phyloP scores from a whole-genome alignment of 2,888 invertebrate genomes.

The Pelosia muscerda region DNA sequence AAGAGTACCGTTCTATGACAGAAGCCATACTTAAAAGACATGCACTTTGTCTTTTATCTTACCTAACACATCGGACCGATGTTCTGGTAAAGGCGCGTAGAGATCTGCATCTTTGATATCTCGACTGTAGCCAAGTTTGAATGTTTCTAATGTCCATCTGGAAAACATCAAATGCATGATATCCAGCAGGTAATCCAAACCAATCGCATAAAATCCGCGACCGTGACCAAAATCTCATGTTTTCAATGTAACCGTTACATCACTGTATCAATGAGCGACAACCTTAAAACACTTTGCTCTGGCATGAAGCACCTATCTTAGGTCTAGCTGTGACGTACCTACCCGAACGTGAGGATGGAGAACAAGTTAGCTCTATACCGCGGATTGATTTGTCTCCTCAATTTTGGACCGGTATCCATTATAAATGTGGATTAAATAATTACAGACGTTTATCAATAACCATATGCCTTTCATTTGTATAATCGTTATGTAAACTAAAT shows the following conservation, averaged over 20 bases:
- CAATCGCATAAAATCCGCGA: neutral
- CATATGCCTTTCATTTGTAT: neutral
- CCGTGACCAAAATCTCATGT: neutral
- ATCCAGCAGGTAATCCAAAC: neutral
- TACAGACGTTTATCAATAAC: neutral
- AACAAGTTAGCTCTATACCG: slow-evolving; percentile 83
- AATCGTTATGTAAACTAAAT: neutral
- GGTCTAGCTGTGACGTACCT: slow-evolving; percentile 70
- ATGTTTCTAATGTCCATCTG: slow-evolving; percentile 91
- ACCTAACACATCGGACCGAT: slow-evolving; percentile 87
- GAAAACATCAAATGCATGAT: slow-evolving; percentile 40
- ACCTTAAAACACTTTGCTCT: neutral
- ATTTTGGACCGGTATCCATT: slow-evolving; percentile 82
- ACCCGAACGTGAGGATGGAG: slow-evolving; percentile 86
- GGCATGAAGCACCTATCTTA: neutral
- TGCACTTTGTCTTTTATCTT: slow-evolving; percentile 15
- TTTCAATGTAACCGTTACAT: neutral
- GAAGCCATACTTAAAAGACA: too few species aligned
- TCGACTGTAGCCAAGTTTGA: slow-evolving; percentile 89
- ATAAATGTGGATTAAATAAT: slow-evolving; percentile 22
- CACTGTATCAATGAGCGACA: neutral
- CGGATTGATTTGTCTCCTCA: slow-evolving; percentile 77
- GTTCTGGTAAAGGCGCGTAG: slow-evolving; percentile 89
- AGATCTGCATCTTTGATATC: slow-evolving; percentile 90
- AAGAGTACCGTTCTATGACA: too few species aligned